These are phyloP conservation scores for Prionchulus punctatus DNA, from an alignment of 2,888 invertebrate species.

Conservation along the genomic window DNA sequence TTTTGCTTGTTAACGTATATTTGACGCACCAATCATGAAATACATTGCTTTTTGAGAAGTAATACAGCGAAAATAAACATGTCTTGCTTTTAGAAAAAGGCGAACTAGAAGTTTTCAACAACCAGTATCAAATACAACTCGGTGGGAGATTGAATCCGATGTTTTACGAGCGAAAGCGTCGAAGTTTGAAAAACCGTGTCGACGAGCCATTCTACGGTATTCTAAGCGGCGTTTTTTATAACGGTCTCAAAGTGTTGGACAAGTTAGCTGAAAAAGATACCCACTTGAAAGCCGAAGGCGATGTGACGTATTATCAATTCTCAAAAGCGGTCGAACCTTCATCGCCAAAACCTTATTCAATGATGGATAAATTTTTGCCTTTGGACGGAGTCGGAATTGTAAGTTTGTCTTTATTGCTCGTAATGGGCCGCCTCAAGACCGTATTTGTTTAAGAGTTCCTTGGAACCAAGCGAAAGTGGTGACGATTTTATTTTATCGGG, in stretches of 20 bases:
- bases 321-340: background rate
- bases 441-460: constrained; percentile 1
- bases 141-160: constrained; percentile 59
- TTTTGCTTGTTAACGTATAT: background rate
- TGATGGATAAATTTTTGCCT: background rate
- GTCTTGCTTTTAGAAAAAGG: constrained; percentile 44
- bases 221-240: constrained; percentile 71
- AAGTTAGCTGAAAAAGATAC: constrained; percentile 60
- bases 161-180: background rate
- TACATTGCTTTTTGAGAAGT: no score
- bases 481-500: constrained; percentile 2
- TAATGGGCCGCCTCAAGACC: no score
- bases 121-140: constrained; percentile 69
- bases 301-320: constrained; percentile 45
- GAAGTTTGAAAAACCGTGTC: constrained; percentile 45
- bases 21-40: background rate
- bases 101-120: constrained; percentile 71
- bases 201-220: constrained; percentile 69
- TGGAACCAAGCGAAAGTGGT: background rate
- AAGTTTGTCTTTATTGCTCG: no score
- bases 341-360: background rate
- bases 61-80: no score
- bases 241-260: constrained; percentile 66
- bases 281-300: constrained; percentile 58
- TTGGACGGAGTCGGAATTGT: background rate